Evolutionary conservation across 1,140 invertebrate genomes (phyloP), one percentile per base, ranked within the genome.

Genomic region (Campodea augens): DNA sequence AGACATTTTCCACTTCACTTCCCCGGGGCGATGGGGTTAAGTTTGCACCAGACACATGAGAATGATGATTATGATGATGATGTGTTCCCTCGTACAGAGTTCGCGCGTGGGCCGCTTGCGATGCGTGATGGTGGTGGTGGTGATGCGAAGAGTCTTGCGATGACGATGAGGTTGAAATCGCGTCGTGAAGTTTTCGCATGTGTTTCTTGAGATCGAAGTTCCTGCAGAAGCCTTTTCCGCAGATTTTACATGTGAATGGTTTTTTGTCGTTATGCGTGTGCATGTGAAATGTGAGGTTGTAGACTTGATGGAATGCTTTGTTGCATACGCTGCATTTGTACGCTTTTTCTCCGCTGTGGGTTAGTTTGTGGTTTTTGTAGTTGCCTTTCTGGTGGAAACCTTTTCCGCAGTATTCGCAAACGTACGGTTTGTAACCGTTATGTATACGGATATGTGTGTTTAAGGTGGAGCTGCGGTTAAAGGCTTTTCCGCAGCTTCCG

Each of bases 161-260:
- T n/a, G n/a, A n/a, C n/a, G n/a, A n/a, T n/a, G n/a, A n/a, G n/a
- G n/a, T n/a, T n/a, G n/a, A n/a, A n/a, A n/a, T n/a, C 36, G 24
- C 38, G 20, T 73, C 74, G 60, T 98, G 93, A 27, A 97, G 62
- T 59, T 98, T 98, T 19, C 93, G 67, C 66, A 93, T 89, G 58
- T 98, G 93, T 60, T 98, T 98, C 63, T 98, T 98, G n/a, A 98
- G 69, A 60, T 98, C 93, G 55, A 98, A 98, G 64, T 98, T 98
- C 46, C 95, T 68, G 60, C 95, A 98, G 62, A 99, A 99, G 0
- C 95, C 93, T 61, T 98, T 98, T 5, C 82, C 84, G 61, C 95
- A 98, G 22, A 92, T 79, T 39, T 63, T 62, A 57, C 92, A 97
- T 0, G 88, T 91, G 60, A 91, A 98, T 0, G 92, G 92, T 55